phyloP scores from a whole-genome alignment of 2,888 invertebrate species.

The Mantis religiosa region DNA sequence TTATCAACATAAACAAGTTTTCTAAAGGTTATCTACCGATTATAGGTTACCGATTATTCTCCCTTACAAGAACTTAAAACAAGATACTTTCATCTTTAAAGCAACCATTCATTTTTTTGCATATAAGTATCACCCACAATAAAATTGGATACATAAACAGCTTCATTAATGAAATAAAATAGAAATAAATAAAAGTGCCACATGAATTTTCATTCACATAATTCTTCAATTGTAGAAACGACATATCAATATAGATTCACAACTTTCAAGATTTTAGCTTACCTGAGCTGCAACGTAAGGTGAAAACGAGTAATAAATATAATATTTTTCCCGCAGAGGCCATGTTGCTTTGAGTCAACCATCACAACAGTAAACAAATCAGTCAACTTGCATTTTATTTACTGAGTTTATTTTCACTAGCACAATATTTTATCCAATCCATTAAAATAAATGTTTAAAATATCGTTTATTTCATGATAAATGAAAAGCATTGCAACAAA shows the following conservation, averaged over 20 bases:
- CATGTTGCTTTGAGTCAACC: constrained; percentile 28
- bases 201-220: neutral
- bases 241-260: too few relatives aligned
- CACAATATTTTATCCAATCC: neutral
- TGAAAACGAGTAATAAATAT: constrained; percentile 36
- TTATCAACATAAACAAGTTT: too few relatives aligned
- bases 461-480: neutral
- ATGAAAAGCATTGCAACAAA: too few relatives aligned
- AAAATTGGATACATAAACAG: neutral
- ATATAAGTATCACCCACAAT: neutral
- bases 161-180: neutral
- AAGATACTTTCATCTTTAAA: too few relatives aligned
- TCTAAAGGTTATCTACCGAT: too few relatives aligned
- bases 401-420: neutral
- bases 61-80: too few relatives aligned
- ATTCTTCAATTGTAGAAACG: neutral
- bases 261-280: constrained; percentile 22
- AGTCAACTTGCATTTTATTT: neutral
- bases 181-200: neutral
- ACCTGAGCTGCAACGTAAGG: constrained; percentile 41
- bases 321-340: constrained; percentile 30
- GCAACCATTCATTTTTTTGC: too few relatives aligned
- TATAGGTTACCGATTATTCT: too few relatives aligned
- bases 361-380: constrained; percentile 28
- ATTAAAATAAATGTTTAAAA: neutral